Base-by-base conservation (phyloP, 2,113 vertebrate species). In the Mesembrinibis cayennensis region DNA sequence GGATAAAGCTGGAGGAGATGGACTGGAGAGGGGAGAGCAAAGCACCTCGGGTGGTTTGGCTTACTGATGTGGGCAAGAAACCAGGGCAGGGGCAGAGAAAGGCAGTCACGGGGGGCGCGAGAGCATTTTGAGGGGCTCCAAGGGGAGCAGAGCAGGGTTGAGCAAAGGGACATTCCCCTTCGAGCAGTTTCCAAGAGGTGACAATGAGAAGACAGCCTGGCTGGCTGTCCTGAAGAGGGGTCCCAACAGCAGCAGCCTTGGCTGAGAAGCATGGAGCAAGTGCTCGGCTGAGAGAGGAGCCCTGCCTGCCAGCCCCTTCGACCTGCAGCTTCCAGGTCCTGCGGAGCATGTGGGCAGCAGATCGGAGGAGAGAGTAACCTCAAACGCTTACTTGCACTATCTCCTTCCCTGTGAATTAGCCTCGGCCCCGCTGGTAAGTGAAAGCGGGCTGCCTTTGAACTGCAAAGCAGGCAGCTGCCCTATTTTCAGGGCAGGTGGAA, bases 11-110 rank as follows among this genome's bases (percentile, higher is more conserved):
- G 34, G 21, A 50, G 49, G 19, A 83, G 27, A 8, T 49, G 52
- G 18, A 10, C n/a, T 56, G 56, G 27, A 59, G 22, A 77, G 11
- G 40, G 23, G 47, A 55, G 26, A 70, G 20, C 7, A 55, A 74
- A 78, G 56, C 44, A 27, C 17, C 21, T 11, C 0, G 0, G 36
- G 0, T 0, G 0, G 27, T 40, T 71, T 91, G 56, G 14, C 61
- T 89, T 38, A 30, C 25, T 1, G 2, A 8, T 29, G 42, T 21
- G 63, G n/a, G 32, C 2, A 3, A 74, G n/a, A 91, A 91, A 67
- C 17, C n/a, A 84, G 52, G 32, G 10, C 56, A 83, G 59, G 10
- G n/a, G 26, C 22, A 78, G 52, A 70, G 26, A 45, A 47, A 40
- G 29, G 44, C 32, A 50, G 8, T 11, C 2, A 0, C 4, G 16